Evolutionary conservation across 2,113 vertebrate genomes (phyloP).

Genomic region (Phylloscopus trochilus): DNA sequence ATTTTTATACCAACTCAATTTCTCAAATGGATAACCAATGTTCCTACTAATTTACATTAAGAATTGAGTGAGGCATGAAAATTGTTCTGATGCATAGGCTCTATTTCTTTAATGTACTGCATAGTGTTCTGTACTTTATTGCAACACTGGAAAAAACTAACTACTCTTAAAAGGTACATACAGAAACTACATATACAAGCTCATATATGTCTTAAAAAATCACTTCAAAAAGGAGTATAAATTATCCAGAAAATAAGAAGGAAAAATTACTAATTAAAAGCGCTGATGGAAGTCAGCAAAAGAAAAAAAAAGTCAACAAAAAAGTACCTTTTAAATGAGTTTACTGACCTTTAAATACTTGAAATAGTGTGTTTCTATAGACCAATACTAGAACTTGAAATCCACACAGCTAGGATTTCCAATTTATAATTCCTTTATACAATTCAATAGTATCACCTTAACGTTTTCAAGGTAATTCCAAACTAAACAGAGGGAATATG

Average conservation of each 20-base stretch:
- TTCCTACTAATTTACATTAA: constrained; percentile 85
- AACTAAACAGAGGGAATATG: constrained; percentile 41
- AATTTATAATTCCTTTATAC: not conserved
- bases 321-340: not conserved
- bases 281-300: not conserved
- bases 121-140: constrained; percentile 30
- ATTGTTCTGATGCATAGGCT: constrained; percentile 72
- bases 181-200: constrained; percentile 1
- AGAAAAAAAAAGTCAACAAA: not conserved
- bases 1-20: constrained; percentile 85
- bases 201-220: not conserved
- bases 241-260: not conserved
- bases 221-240: not conserved
- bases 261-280: not conserved
- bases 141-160: constrained; percentile 34
- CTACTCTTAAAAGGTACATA: constrained; percentile 28
- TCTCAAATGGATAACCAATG: constrained; percentile 90
- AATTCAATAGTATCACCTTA: not conserved
- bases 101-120: constrained; percentile 61
- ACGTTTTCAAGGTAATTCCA: constrained; percentile 40
- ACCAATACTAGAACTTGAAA: not conserved
- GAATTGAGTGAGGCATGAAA: constrained; percentile 85
- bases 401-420: not conserved
- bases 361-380: not conserved
- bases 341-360: not conserved